Evolutionary conservation across 2,113 vertebrate genomes (phyloP).

Genomic region (Murina feae): DNA sequence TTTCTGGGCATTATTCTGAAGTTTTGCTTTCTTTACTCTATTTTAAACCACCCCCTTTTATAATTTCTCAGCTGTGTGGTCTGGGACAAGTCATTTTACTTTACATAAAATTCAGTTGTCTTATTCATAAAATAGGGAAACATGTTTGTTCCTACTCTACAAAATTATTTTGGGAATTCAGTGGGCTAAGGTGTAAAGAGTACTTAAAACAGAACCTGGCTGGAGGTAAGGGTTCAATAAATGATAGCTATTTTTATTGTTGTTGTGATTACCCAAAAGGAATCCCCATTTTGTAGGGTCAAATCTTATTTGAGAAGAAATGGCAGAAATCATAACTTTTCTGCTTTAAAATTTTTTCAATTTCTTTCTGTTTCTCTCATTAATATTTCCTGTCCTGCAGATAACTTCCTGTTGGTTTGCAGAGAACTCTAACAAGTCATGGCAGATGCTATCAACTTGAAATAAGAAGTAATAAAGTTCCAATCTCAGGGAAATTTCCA

Average conservation of each 20-base stretch:
- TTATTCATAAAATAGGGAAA: neutral
- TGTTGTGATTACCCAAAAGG: neutral
- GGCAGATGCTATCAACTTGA: neutral
- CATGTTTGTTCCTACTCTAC: neutral
- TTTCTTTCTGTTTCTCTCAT: neutral
- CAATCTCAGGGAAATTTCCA: constrained; percentile 6
- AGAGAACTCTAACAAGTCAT: neutral
- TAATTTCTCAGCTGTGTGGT: neutral
- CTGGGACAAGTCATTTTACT: neutral
- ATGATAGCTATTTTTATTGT: neutral
- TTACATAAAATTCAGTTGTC: neutral
- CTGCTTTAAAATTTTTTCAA: neutral
- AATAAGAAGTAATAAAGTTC: neutral
- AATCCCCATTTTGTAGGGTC: neutral
- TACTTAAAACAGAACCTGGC: neutral
- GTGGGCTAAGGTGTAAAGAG: neutral
- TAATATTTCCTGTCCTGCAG: neutral
- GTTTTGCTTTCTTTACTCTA: neutral
- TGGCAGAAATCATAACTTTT: neutral
- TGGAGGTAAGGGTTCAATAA: neutral
- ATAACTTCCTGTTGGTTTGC: neutral
- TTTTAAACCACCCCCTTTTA: neutral
- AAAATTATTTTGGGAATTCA: neutral
- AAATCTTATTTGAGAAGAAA: neutral
- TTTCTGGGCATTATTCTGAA: neutral